Conservation (phyloP, 2,888 invertebrate genomes). For the Tubulanus polymorphus region DNA sequence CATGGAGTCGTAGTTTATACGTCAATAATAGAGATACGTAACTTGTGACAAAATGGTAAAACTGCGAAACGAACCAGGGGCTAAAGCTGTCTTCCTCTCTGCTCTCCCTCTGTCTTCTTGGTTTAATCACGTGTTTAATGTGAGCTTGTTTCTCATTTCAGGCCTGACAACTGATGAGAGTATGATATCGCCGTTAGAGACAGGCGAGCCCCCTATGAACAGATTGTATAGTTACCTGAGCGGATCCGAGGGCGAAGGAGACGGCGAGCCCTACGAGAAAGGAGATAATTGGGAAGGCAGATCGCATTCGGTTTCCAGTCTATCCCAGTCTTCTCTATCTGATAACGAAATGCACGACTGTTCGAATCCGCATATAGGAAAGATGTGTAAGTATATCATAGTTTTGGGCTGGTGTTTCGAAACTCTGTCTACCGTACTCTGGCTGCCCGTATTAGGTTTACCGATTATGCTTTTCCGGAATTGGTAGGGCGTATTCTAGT, state of each 20-base stretch:
- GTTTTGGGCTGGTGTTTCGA: too few species aligned
- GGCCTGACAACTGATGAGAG: slow-evolving; percentile 31
- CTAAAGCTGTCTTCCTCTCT: too few species aligned
- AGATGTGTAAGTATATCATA: not conserved
- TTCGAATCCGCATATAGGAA: not conserved
- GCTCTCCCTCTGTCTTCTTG: too few species aligned
- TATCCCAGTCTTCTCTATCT: not conserved
- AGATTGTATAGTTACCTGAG: slow-evolving; percentile 35
- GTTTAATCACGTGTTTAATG: too few species aligned
- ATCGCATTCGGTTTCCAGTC: not conserved
- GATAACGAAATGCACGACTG: not conserved
- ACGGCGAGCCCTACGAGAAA: slow-evolving; percentile 18
- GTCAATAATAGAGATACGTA: too few species aligned
- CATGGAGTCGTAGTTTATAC: too few species aligned
- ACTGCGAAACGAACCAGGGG: too few species aligned
- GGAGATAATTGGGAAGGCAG: not conserved
- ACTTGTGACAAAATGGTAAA: too few species aligned
- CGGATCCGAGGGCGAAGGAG: slow-evolving; percentile 44
- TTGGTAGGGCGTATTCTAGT: too few species aligned
- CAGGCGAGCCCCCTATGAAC: slow-evolving; percentile 9
- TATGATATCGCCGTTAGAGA: slow-evolving; percentile 25
- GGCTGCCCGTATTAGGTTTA: too few species aligned
- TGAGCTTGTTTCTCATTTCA: slow-evolving; percentile 12
- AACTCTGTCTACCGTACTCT: too few species aligned
- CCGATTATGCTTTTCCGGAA: too few species aligned